A percentile compares a stretch with the other conserved stretches of the same genome.
Evolutionary conservation across 2,797 vertebrate genomes (phyloP).

Genomic region (Morelia viridis): DNA sequence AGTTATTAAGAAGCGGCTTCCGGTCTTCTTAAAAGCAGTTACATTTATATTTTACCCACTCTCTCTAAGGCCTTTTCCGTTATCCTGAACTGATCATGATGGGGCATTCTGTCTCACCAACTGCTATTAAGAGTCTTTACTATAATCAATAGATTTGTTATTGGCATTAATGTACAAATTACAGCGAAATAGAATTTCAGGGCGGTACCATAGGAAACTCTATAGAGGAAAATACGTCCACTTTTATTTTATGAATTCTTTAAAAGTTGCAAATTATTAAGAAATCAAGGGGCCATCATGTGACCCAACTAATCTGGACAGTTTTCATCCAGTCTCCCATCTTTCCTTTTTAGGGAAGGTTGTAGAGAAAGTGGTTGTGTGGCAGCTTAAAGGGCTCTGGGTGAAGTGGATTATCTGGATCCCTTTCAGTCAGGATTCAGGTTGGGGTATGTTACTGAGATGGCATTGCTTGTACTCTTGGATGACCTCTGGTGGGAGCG

Average conservation of each 20-base stretch:
- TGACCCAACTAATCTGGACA: no score
- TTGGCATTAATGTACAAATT: neutral
- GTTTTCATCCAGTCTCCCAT: no score
- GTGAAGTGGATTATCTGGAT: no score
- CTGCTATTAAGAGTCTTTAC: neutral
- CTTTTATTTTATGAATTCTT: constrained; percentile 44
- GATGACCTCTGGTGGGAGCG: no score
- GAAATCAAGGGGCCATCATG: neutral
- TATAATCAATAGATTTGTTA: neutral
- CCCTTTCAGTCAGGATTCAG: no score
- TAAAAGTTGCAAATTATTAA: constrained; percentile 32
- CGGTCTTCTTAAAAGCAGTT: neutral
- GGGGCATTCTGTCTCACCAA: neutral
- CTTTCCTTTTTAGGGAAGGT: no score
- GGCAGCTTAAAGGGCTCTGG: no score
- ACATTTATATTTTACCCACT: neutral
- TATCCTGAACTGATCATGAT: neutral
- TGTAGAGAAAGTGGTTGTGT: no score
- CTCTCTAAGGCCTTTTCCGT: neutral
- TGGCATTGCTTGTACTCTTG: no score
- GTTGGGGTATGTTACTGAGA: no score
- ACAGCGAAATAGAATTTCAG: constrained; percentile 32
- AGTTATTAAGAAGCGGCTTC: neutral
- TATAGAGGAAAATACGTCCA: constrained; percentile 17
- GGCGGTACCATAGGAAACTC: neutral